These are phyloP conservation scores for Corythornis madagascariensis DNA, from an alignment of 2,113 vertebrate species.

Conservation along the genomic window DNA sequence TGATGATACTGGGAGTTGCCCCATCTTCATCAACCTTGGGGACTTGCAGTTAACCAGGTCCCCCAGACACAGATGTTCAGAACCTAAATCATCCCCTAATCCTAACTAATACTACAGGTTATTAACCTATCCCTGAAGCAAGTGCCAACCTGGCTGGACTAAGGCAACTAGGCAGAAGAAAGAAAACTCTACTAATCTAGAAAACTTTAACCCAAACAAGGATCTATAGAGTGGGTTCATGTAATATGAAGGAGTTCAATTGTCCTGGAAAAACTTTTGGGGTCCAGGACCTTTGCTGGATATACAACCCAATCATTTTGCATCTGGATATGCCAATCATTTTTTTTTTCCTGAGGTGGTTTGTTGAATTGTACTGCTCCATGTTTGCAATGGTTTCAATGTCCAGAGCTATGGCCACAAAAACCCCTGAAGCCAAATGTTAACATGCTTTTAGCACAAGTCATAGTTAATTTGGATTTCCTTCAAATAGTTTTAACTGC, in stretches of 20 bases:
- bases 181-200: background rate
- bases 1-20: background rate
- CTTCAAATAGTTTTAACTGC: background rate
- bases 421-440: background rate
- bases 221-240: background rate
- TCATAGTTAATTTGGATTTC: background rate
- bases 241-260: background rate
- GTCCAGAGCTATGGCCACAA: background rate
- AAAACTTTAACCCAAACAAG: background rate
- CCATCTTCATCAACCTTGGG: background rate
- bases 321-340: background rate
- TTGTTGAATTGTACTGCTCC: background rate
- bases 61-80: background rate
- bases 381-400: background rate
- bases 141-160: background rate
- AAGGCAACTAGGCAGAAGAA: background rate
- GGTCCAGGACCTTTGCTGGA: background rate
- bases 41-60: background rate
- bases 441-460: background rate
- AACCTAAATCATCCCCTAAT: background rate
- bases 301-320: background rate
- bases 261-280: background rate
- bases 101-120: background rate
- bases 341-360: background rate
- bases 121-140: background rate